Evolutionary conservation across 2,888 invertebrate genomes (phyloP), one percentile per base, ranked within the genome.

Genomic region (Chaetogeoica ovagalla): DNA sequence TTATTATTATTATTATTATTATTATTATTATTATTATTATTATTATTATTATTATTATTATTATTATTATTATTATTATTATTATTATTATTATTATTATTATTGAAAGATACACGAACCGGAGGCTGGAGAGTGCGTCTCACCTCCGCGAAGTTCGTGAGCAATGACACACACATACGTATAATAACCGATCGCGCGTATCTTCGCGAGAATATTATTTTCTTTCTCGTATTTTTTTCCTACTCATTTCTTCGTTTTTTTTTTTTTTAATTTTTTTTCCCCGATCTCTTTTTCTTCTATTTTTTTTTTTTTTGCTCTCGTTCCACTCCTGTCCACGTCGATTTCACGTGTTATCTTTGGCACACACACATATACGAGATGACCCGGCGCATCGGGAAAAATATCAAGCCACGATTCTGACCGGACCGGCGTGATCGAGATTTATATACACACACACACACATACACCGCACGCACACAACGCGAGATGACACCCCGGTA

Each of bases 321-420:
- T 76, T 68, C 68, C 30, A 69, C 30, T 30, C 30, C 30, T 30
- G 30, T 30, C 69, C 68, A 37, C 66, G 66, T 77, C 37, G 62
- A 68, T 77, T 77, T 77, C 71, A 63, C 65, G 71, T 79, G 71
- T 79, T 79, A 79, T 79, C 71, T 30, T 30, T 30, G 30, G 71
- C 39, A 79, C 43, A 21, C 65, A 68, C 48, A 48, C 48, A 48
- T 21, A 52, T n/a, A 48, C 43, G 68, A 76, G 77, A 77, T 69
- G 62, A 70, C 70, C 69, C 77, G 77, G 77, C 48, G 19, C 63
- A 70, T 63, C 52, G 60, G 30, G 79, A 71, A 59, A 48, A 76
- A 68, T 76, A 79, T 79, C 79, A 79, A 79, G 79, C 79, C 79
- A 79, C 79, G 79, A 79, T 71, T 71, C 79, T 79, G 79, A 79